Percentiles rank a stretch among this genome's conserved stretches.
phyloP scores from a whole-genome alignment of 2,797 vertebrate species.

The Anabacerthia variegaticeps region DNA sequence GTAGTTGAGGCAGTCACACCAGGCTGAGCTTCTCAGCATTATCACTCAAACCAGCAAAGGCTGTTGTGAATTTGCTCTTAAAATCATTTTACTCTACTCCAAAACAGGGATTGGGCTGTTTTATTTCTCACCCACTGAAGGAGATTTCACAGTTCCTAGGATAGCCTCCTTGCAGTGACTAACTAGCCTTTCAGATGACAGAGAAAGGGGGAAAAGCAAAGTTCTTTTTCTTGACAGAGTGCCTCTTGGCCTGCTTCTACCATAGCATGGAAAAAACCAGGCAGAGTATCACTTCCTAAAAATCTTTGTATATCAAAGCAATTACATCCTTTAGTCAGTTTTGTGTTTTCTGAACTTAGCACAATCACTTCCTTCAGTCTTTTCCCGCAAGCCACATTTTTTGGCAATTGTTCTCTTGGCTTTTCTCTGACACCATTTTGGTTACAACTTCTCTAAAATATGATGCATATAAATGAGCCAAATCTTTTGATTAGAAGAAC shows the following conservation, averaged over 20 bases:
- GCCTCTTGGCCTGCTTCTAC: neutral
- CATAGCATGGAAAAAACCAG: neutral
- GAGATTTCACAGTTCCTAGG: neutral
- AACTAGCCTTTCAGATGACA: neutral
- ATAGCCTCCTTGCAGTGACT: neutral
- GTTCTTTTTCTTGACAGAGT: neutral
- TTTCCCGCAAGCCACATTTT: neutral
- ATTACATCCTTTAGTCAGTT: neutral
- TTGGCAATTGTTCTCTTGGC: neutral
- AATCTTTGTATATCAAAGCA: neutral
- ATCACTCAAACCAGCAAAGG: neutral
- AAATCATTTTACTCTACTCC: neutral
- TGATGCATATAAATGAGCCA: neutral
- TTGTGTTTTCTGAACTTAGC: neutral
- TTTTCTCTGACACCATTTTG: neutral
- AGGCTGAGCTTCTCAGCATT: neutral
- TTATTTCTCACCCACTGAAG: neutral
- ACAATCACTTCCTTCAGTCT: neutral
- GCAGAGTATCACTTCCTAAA: neutral
- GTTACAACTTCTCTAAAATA: neutral
- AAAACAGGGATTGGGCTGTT: neutral
- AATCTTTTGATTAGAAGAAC: neutral
- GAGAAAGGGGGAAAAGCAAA: neutral
- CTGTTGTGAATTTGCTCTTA: neutral
- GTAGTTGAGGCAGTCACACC: neutral